Conservation (phyloP, 2,113 vertebrate genomes). For the Seriola aureovittata region DNA sequence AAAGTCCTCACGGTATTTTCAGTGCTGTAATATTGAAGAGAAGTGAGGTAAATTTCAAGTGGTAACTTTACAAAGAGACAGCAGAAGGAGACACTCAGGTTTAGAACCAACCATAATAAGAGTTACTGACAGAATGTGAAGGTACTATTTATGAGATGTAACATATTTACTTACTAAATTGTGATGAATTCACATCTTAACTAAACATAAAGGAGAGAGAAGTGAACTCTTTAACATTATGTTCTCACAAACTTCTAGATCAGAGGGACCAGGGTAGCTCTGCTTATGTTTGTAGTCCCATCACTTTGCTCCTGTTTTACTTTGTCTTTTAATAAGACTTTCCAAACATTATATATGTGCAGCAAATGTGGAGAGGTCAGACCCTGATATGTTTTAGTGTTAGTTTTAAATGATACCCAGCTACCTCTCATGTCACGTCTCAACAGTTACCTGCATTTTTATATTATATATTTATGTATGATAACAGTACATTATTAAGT, state of each 20-base stretch:
- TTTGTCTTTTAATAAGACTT: not conserved
- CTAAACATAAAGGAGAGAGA: slow-evolving; percentile 24
- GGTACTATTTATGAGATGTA: slow-evolving; percentile 2
- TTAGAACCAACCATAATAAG: not conserved
- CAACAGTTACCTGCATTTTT: not conserved
- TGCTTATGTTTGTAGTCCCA: not conserved
- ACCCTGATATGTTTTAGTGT: not conserved
- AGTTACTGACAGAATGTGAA: slow-evolving; percentile 3
- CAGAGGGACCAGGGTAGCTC: not conserved
- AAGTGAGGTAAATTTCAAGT: slow-evolving; percentile 38
- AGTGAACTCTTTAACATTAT: not conserved
- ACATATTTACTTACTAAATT: not conserved
- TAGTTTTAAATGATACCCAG: slow-evolving; percentile 2
- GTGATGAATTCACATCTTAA: slow-evolving; percentile 26
- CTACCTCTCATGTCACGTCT: slow-evolving; percentile 1
- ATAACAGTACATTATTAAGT: not conserved
- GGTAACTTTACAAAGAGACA: slow-evolving; percentile 43
- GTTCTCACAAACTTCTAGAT: slow-evolving; percentile 3
- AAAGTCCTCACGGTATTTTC: slow-evolving; percentile 3
- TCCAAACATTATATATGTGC: not conserved
- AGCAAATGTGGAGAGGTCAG: slow-evolving; percentile 17
- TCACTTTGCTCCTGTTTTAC: not conserved
- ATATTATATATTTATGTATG: not conserved
- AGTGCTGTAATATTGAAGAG: slow-evolving; percentile 26
- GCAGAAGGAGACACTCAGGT: slow-evolving; percentile 13